Conservation (phyloP, 2,113 vertebrate species). For the Daubentonia madagascariensis region DNA sequence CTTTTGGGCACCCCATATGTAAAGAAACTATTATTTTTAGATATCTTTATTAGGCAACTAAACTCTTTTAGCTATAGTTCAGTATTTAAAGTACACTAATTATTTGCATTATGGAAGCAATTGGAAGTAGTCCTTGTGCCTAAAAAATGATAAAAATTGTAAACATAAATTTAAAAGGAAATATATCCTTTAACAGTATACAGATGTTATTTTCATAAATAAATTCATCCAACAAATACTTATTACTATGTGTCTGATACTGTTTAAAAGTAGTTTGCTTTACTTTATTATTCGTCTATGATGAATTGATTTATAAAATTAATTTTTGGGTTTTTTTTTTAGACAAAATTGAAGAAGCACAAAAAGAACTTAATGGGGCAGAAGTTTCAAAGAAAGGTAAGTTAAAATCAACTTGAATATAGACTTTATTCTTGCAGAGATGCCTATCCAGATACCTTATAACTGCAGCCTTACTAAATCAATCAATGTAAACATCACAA, state of each 20-base stretch:
- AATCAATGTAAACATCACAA: not conserved
- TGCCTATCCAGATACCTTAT: not conserved
- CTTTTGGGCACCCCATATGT: not conserved
- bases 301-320: not conserved
- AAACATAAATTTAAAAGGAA: slow-evolving; percentile 9
- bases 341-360: slow-evolving; percentile 99
- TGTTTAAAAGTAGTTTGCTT: not conserved
- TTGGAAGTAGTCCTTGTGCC: not conserved
- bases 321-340: slow-evolving; percentile 59
- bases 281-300: not conserved
- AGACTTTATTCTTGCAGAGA: not conserved
- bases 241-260: not conserved
- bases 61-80: not conserved
- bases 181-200: not conserved
- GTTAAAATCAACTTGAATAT: not conserved
- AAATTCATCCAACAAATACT: not conserved
- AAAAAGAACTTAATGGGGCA: slow-evolving; percentile 96
- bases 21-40: slow-evolving; percentile 21
- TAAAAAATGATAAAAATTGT: not conserved
- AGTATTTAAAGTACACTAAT: not conserved
- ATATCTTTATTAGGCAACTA: not conserved
- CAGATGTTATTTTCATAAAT: not conserved
- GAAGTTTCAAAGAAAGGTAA: slow-evolving; percentile 94
- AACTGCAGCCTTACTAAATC: not conserved
- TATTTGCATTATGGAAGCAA: not conserved